Percentiles rank a stretch among this genome's conserved stretches.
Conservation (phyloP, 2,113 vertebrate species). For the Camelus bactrianus region DNA sequence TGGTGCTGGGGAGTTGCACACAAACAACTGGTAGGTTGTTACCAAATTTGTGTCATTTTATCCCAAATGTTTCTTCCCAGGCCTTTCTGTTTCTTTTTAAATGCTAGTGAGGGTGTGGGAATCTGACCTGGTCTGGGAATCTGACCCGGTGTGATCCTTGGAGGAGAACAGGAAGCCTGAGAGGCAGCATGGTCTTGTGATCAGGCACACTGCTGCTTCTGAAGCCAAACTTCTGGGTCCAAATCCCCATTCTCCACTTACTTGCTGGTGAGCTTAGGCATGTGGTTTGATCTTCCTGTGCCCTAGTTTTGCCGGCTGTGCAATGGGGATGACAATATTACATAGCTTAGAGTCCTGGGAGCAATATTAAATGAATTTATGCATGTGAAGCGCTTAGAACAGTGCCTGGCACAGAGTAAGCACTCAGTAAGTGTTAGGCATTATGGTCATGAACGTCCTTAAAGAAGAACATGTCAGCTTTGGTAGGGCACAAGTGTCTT, state of each 20-base stretch:
- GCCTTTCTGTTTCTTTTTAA: constrained; percentile 78
- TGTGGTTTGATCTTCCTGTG: neutral
- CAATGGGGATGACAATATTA: neutral
- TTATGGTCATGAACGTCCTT: neutral
- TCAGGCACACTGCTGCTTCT: neutral
- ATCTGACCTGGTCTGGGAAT: constrained; percentile 77
- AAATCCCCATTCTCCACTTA: neutral
- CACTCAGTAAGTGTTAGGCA: neutral
- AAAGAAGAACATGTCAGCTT: neutral
- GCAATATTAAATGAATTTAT: neutral
- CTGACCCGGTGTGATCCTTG: constrained; percentile 61
- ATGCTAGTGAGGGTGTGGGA: constrained; percentile 74
- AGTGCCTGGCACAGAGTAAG: neutral
- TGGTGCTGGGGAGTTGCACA: constrained; percentile 24
- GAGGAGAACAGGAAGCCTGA: constrained; percentile 60
- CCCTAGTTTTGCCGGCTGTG: neutral
- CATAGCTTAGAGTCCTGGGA: neutral
- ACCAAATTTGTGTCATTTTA: constrained; percentile 70
- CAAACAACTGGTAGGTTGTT: constrained; percentile 64
- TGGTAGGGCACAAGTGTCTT: neutral
- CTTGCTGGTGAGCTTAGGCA: neutral
- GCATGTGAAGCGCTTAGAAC: neutral
- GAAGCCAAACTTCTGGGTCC: constrained; percentile 15
- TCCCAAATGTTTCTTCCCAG: constrained; percentile 74
- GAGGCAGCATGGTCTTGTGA: constrained; percentile 32